These are phyloP conservation scores for Cacatua alba DNA, from an alignment of 2,113 vertebrate genomes.

Conservation along the genomic window DNA sequence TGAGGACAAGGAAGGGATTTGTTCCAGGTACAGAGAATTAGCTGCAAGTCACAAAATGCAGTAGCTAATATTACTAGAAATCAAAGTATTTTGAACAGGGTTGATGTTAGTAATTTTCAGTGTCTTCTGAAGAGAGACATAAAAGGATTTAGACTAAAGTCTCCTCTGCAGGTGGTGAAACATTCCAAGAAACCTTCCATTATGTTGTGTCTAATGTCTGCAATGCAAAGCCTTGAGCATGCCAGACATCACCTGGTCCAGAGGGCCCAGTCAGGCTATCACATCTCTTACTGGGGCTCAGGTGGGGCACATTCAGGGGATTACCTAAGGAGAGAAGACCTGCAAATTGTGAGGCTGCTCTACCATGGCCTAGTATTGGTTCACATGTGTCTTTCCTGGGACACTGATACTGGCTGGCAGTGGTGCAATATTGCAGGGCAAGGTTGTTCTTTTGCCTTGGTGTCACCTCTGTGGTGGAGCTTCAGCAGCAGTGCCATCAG, in stretches of 20 bases:
- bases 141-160: background rate
- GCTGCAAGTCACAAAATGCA: background rate
- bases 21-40: background rate
- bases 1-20: background rate
- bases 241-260: background rate
- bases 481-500: background rate
- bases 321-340: background rate
- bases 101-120: background rate
- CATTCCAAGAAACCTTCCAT: background rate
- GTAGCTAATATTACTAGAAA: background rate
- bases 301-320: background rate
- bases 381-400: background rate
- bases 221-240: background rate
- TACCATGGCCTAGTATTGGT: accelerated
- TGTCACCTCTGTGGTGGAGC: background rate
- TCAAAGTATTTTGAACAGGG: background rate
- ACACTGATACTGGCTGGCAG: background rate
- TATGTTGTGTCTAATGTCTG: background rate
- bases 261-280: background rate
- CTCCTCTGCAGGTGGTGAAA: background rate
- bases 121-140: background rate
- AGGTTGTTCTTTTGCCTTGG: background rate
- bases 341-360: background rate
- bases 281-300: background rate
- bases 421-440: background rate